Evolutionary conservation across 2,888 invertebrate species (phyloP).

Genomic region (Frankliniella intonsa): DNA sequence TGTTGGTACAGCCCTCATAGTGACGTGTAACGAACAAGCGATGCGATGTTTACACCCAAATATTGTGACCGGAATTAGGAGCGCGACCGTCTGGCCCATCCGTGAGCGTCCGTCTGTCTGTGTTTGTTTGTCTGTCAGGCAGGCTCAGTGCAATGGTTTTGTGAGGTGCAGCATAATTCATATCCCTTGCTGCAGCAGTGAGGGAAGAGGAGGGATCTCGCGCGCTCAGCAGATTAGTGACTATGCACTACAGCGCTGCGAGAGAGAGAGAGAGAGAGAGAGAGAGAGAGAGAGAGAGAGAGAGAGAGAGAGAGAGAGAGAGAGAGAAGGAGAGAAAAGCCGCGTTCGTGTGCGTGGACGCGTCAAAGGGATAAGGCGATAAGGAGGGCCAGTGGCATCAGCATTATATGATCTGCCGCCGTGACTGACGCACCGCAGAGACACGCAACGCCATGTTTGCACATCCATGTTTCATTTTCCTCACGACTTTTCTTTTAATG

Average conservation of each 20-base stretch:
- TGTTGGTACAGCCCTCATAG: neutral
- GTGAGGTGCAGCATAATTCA: slow-evolving; percentile 12
- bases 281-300: no score
- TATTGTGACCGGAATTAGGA: slow-evolving; percentile 22
- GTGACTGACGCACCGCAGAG: no score
- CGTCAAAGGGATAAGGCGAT: neutral
- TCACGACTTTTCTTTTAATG: no score
- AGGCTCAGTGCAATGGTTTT: slow-evolving; percentile 15
- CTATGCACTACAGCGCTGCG: neutral
- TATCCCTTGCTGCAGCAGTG: neutral
- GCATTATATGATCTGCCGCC: no score
- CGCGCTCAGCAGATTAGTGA: slow-evolving; percentile 22
- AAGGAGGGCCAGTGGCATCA: neutral
- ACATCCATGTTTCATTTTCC: no score
- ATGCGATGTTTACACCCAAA: slow-evolving; percentile 15
- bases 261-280: no score
- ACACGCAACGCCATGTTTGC: no score
- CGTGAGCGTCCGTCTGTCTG: neutral
- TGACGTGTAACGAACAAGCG: neutral
- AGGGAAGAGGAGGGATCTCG: neutral
- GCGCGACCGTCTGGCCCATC: neutral
- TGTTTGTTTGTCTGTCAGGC: slow-evolving; percentile 17
- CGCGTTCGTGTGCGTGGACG: neutral
- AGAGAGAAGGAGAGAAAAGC: no score
- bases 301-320: no score